Evolutionary conservation across 2,797 vertebrate species (phyloP), one percentile per base, ranked within the genome.

Genomic region (Coluber constrictor): DNA sequence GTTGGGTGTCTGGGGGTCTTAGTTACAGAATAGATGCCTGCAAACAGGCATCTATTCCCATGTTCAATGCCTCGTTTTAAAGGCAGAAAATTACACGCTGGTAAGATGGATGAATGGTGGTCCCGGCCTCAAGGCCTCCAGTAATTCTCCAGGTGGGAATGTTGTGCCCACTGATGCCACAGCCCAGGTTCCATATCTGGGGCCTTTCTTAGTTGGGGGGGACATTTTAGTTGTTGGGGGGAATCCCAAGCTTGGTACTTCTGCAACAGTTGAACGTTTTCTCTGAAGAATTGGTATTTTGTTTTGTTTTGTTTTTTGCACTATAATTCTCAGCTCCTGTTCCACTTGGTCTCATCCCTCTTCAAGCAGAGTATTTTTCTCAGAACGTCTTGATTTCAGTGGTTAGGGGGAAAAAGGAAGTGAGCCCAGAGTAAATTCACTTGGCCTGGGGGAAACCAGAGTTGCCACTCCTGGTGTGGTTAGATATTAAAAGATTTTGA

Each of bases 181-280:
- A 1, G n/a, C 20, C 86, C 74, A 13, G 63, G 1, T 32, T 10
- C 60, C 55, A 4, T 2, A n/a, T 23, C 29, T 89, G 90, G 51
- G 51, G 8, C 13, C 18, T 6, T 27, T 16, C n/a, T 18, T 9
- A 9, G 60, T 1, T 6, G 70, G 55, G 55, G n/a, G 7, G 4
- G 37, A 43, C 47, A 1, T 2, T 94, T 86, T 11, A 16, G 12
- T 2, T 94, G 0, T 0, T 51, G 11, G 51, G 94, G 95, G 96
- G 93, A 92, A 96, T 95, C 94, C 96, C 96, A 94, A 56, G 70
- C 55, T 1, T 57, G 0, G 12, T 29, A 90, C 3, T 94, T 96
- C 94, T 94, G 95, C 94, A 96, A 96, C 29, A 3, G 5, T 9
- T 4, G 92, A 92, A 59, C 18, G 59, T 0, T 95, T 95, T 92